phyloP scores from a whole-genome alignment of 2,888 invertebrate genomes.

The Limenitis camilla region DNA sequence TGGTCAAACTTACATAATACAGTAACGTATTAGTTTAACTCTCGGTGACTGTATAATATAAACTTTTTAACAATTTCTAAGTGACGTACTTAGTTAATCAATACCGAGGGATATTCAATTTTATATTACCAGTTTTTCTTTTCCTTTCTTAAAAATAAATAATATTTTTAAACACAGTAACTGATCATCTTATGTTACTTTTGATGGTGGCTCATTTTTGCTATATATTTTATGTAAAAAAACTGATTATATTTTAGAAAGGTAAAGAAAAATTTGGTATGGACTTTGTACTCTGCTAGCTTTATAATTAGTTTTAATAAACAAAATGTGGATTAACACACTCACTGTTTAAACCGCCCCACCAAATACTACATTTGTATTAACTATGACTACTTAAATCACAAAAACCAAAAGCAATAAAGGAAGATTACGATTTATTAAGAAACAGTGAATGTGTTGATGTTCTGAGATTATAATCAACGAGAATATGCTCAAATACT shows the following conservation, averaged over 20 bases:
- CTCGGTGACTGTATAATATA: slow-evolving; percentile 39
- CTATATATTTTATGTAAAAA: too few relatives aligned
- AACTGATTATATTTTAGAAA: too few relatives aligned
- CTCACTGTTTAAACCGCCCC: slow-evolving; percentile 70
- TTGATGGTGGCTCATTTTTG: too few relatives aligned
- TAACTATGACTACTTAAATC: slow-evolving; percentile 17
- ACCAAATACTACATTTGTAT: slow-evolving; percentile 52
- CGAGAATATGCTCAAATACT: slow-evolving; percentile 69
- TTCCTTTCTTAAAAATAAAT: too few relatives aligned
- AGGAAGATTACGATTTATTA: slow-evolving; percentile 10
- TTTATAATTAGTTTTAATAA: slow-evolving; percentile 53
- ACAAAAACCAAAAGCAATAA: slow-evolving; percentile 36
- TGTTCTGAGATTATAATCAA: slow-evolving; percentile 54
- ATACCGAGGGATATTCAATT: slow-evolving; percentile 25
- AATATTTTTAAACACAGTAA: too few relatives aligned
- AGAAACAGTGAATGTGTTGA: slow-evolving; percentile 73
- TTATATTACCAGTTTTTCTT: slow-evolving; percentile 25
- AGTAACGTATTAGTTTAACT: slow-evolving; percentile 56
- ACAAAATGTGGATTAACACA: slow-evolving; percentile 68
- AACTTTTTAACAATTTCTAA: slow-evolving; percentile 1
- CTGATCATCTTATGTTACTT: too few relatives aligned
- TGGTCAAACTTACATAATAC: slow-evolving; percentile 72
- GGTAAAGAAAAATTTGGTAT: too few relatives aligned
- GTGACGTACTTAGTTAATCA: background rate
- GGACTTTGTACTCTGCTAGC: slow-evolving; percentile 61